phyloP scores from a whole-genome alignment of 2,888 invertebrate species.

The Andrena haemorrhoa region DNA sequence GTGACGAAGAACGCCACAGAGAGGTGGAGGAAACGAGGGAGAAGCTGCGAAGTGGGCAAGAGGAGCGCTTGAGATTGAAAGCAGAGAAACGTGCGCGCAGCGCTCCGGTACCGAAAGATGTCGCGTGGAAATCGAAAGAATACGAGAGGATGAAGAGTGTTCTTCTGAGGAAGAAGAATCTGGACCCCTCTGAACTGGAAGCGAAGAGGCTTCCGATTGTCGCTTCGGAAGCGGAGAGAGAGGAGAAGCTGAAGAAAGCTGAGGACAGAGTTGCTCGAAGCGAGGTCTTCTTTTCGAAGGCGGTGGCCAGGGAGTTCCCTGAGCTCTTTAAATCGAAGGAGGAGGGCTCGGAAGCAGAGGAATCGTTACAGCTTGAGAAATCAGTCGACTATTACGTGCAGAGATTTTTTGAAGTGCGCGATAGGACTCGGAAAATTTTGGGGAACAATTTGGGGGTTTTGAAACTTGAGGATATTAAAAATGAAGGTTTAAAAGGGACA shows the following conservation, averaged over 20 bases:
- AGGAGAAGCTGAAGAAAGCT: slow-evolving; percentile 85
- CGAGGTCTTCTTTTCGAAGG: slow-evolving; percentile 64
- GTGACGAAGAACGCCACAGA: slow-evolving; percentile 84
- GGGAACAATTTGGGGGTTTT: not conserved
- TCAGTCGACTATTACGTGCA: slow-evolving; percentile 41
- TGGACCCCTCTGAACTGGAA: slow-evolving; percentile 87
- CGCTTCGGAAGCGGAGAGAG: slow-evolving; percentile 86
- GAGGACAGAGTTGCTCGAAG: slow-evolving; percentile 50
- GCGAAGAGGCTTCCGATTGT: slow-evolving; percentile 87
- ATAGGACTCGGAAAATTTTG: slow-evolving; percentile 74
- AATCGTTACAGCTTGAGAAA: not conserved
- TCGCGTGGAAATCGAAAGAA: slow-evolving; percentile 88
- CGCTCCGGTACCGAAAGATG: slow-evolving; percentile 76
- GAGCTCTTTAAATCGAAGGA: slow-evolving; percentile 10
- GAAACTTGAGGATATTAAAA: not conserved
- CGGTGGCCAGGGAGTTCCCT: slow-evolving; percentile 69
- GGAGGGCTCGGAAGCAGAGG: not conserved
- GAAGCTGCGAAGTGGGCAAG: slow-evolving; percentile 68
- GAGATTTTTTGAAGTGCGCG: slow-evolving; percentile 61
- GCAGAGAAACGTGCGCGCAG: slow-evolving; percentile 60
- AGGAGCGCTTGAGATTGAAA: slow-evolving; percentile 78
- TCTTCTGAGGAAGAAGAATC: slow-evolving; percentile 88
- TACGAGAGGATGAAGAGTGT: slow-evolving; percentile 88
- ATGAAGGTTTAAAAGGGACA: not conserved
- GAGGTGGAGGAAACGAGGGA: slow-evolving; percentile 86